A percentile compares a stretch with the other conserved stretches of the same genome.
These are phyloP conservation scores for Zaprionus gabonicus DNA, from an alignment of 1,140 invertebrate genomes.

Conservation along the genomic window DNA sequence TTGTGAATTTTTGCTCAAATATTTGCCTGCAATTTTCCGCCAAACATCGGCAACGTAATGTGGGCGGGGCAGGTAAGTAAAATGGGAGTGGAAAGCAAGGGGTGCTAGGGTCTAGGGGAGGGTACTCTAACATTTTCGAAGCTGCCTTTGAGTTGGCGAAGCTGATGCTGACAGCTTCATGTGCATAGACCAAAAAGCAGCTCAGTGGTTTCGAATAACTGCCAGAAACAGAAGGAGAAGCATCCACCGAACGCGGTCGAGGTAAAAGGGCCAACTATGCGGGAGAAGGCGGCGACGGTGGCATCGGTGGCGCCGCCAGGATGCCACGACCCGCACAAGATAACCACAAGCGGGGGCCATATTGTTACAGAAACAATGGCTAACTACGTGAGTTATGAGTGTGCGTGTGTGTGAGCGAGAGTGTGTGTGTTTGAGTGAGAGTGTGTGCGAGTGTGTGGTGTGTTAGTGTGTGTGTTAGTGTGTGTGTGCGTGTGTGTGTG, in stretches of 20 bases:
- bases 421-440: conserved; percentile 17
- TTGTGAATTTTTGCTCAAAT: conserved; percentile 78
- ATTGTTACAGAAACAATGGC: conserved; percentile 78
- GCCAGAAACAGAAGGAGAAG: conserved; percentile 53
- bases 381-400: conserved; percentile 68
- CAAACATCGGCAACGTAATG: conserved; percentile 29
- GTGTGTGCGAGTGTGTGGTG: conserved; percentile 5
- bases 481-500: conserved; percentile 9
- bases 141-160: conserved; percentile 50
- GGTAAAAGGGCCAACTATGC: conserved; percentile 49
- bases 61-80: conserved; percentile 4
- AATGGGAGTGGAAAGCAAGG: rapidly evolving
- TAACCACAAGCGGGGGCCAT: conserved; percentile 48
- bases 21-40: conserved; percentile 79
- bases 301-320: neutral
- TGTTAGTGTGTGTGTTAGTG: neutral
- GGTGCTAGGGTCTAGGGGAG: neutral
- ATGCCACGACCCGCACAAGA: conserved; percentile 9
- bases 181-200: conserved; percentile 72
- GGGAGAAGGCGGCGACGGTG: neutral
- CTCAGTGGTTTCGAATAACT: conserved; percentile 78
- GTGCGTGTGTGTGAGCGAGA: conserved; percentile 26
- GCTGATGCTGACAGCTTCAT: conserved; percentile 72
- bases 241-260: conserved; percentile 21
- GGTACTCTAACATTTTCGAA: conserved; percentile 12